These are phyloP conservation scores for Ellobius talpinus DNA, from an alignment of 2,113 vertebrate species.

Conservation along the genomic window DNA sequence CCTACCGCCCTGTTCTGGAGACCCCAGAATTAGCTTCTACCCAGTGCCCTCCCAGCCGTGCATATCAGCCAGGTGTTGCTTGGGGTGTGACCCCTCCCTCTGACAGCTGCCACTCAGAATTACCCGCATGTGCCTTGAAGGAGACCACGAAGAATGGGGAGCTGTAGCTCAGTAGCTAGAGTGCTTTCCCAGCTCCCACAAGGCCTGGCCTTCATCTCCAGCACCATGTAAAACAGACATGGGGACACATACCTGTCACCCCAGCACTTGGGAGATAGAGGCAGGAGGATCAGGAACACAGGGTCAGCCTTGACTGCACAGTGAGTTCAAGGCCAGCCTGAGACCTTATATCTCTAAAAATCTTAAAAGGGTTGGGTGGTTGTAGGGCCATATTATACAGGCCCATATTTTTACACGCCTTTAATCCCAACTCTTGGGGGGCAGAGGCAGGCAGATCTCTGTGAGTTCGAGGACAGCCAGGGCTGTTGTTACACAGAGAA, in stretches of 20 bases:
- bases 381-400: too few species aligned
- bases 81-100: background rate
- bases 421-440: too few species aligned
- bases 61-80: background rate
- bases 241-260: too few species aligned
- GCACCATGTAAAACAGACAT: background rate
- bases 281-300: background rate
- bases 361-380: too few species aligned
- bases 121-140: background rate
- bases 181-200: background rate
- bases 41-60: background rate
- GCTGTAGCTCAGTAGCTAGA: background rate
- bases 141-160: background rate
- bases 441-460: too few species aligned
- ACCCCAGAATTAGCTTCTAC: background rate
- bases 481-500: too few species aligned
- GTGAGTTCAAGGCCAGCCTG: background rate
- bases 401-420: too few species aligned
- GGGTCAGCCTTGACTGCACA: background rate
- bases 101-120: background rate
- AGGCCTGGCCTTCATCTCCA: background rate
- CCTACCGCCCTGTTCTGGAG: background rate
- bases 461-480: too few species aligned
- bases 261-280: background rate
- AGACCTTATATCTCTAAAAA: background rate